Evolutionary conservation across 2,797 vertebrate genomes (phyloP).

Genomic region (Spinus olivaceus): DNA sequence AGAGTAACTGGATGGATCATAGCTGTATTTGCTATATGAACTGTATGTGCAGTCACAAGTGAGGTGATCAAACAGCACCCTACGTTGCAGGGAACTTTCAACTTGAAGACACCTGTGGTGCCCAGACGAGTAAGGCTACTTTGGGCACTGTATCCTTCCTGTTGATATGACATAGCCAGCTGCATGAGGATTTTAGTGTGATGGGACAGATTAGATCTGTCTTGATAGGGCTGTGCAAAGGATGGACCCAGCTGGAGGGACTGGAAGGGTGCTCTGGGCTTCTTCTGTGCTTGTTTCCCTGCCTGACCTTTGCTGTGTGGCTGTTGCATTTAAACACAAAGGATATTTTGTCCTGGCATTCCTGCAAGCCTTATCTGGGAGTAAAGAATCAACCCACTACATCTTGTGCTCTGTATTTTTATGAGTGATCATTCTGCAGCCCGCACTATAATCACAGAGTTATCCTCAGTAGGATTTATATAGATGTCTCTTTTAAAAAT

Average conservation of each 20-base stretch:
- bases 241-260: not conserved
- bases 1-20: not conserved
- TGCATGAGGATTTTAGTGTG: not conserved
- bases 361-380: not conserved
- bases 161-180: not conserved
- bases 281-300: not conserved
- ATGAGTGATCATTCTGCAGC: not conserved
- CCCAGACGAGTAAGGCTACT: not conserved
- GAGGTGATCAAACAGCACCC: not conserved
- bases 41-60: not conserved
- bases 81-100: not conserved
- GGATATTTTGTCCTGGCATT: not conserved
- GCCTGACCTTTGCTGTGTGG: not conserved
- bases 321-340: not conserved
- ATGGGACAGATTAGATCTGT: not conserved
- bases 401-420: not conserved
- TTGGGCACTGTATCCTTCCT: not conserved
- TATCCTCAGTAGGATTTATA: not conserved
- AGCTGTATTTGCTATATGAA: not conserved
- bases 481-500: not conserved
- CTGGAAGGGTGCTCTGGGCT: not conserved
- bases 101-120: not conserved
- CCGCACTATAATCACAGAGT: not conserved
- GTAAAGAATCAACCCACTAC: not conserved
- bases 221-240: not conserved